Evolutionary conservation across 2,113 vertebrate genomes (phyloP).

Genomic region (Anthoscopus minutus): DNA sequence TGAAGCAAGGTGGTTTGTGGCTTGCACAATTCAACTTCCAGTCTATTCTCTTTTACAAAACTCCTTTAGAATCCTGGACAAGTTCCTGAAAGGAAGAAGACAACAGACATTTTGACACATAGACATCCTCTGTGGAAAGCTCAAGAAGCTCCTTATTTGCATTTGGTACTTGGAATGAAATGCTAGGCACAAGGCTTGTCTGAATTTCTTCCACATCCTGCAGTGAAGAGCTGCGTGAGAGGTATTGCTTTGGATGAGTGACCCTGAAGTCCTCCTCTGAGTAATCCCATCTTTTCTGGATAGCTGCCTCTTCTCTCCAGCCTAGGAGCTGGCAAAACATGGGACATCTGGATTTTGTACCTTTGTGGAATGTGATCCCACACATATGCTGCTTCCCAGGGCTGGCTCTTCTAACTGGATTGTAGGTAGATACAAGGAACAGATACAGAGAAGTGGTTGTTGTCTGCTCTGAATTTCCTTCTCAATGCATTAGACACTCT

Average conservation of each 20-base stretch:
- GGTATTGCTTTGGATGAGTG: not conserved
- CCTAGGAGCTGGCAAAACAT: not conserved
- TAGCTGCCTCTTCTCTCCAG: not conserved
- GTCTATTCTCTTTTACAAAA: not conserved
- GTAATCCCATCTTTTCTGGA: not conserved
- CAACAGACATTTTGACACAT: not conserved
- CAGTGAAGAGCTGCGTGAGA: not conserved
- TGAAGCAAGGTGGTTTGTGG: not conserved
- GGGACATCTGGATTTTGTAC: not conserved
- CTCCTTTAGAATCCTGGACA: not conserved
- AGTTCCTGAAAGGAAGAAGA: not conserved
- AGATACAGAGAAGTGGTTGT: not conserved
- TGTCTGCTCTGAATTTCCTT: not conserved
- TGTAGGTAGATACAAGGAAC: not conserved
- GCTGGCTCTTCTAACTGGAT: not conserved
- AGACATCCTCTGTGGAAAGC: not conserved
- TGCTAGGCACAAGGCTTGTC: not conserved
- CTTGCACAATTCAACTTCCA: not conserved
- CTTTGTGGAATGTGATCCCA: not conserved
- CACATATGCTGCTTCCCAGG: not conserved
- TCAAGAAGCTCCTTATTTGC: not conserved
- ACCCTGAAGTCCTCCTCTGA: not conserved
- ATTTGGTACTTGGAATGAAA: not conserved
- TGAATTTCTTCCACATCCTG: not conserved
- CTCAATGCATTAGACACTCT: not conserved